Percentiles rank a stretch among this genome's conserved stretches.
Conservation (phyloP, 1,140 invertebrate genomes). For the Panagrolaimus sp. region DNA sequence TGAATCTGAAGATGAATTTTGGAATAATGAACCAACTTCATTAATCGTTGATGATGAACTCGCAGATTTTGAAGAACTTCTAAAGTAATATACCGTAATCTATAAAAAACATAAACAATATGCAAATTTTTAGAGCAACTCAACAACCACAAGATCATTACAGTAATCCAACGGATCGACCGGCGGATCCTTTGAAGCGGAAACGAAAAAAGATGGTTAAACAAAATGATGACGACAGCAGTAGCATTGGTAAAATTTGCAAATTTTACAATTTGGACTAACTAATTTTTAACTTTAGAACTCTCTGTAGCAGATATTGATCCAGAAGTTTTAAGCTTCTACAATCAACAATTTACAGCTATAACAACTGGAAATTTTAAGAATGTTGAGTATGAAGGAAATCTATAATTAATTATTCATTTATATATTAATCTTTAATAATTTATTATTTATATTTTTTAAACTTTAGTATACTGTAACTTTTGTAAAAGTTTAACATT, state of each 20-base stretch:
- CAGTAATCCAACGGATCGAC: conserved; percentile 6
- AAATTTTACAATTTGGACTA: too few species aligned
- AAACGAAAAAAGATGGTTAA: neutral
- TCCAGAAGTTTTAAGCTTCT: too few species aligned
- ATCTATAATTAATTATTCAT: too few species aligned
- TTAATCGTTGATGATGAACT: conserved; percentile 4
- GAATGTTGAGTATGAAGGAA: too few species aligned
- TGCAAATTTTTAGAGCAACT: neutral
- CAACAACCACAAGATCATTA: neutral
- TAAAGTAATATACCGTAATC: neutral
- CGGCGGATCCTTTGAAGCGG: neutral
- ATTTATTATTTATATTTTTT: too few species aligned
- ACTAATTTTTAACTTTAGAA: neutral
- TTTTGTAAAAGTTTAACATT: too few species aligned
- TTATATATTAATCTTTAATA: too few species aligned
- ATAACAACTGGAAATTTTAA: too few species aligned
- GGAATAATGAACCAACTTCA: neutral
- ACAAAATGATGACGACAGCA: neutral
- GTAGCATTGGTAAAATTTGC: conserved; percentile 13
- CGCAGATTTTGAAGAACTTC: conserved; percentile 8
- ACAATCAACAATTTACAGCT: too few species aligned
- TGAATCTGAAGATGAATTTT: neutral
- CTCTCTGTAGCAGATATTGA: too few species aligned
- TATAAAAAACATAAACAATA: neutral
- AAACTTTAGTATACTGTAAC: too few species aligned